Evolutionary conservation across 2,888 invertebrate genomes (phyloP).

Genomic region (Cinara cedri): DNA sequence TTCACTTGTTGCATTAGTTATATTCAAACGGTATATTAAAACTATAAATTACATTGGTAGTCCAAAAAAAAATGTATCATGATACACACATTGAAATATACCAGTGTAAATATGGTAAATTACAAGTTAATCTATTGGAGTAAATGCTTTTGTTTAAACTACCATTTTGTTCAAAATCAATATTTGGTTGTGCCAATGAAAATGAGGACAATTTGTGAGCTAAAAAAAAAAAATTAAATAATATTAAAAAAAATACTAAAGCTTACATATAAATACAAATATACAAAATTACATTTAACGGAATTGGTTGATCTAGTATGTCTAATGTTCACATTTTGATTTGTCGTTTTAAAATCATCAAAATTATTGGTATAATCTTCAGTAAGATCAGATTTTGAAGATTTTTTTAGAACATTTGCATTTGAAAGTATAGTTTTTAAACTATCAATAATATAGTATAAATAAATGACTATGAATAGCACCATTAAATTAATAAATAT

Average conservation of each 20-base stretch:
- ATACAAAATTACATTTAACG: slow-evolving; percentile 29
- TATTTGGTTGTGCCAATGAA: slow-evolving; percentile 44
- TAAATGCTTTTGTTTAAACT: slow-evolving; percentile 29
- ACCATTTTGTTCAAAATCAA: slow-evolving; percentile 53
- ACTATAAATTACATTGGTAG: background rate
- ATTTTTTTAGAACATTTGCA: slow-evolving; percentile 3
- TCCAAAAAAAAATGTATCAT: background rate
- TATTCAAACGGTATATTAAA: background rate
- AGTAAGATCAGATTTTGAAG: background rate
- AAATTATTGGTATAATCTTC: background rate
- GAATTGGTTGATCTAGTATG: slow-evolving; percentile 7
- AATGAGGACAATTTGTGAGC: slow-evolving; percentile 31
- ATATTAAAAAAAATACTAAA: background rate
- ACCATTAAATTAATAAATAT: slow-evolving; percentile 45
- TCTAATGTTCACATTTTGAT: slow-evolving; percentile 25
- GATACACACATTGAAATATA: too few species aligned
- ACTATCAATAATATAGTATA: slow-evolving; percentile 15
- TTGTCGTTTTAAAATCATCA: background rate
- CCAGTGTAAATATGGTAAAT: slow-evolving; percentile 40
- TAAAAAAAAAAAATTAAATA: slow-evolving; percentile 30
- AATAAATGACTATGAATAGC: slow-evolving; percentile 32
- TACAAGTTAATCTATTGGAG: background rate
- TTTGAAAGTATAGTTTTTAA: slow-evolving; percentile 32
- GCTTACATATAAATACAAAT: background rate
- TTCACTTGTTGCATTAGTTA: background rate